Percentiles rank a stretch among this genome's conserved stretches.
phyloP scores from a whole-genome alignment of 2,888 invertebrate genomes.

The Heliconius aoede region DNA sequence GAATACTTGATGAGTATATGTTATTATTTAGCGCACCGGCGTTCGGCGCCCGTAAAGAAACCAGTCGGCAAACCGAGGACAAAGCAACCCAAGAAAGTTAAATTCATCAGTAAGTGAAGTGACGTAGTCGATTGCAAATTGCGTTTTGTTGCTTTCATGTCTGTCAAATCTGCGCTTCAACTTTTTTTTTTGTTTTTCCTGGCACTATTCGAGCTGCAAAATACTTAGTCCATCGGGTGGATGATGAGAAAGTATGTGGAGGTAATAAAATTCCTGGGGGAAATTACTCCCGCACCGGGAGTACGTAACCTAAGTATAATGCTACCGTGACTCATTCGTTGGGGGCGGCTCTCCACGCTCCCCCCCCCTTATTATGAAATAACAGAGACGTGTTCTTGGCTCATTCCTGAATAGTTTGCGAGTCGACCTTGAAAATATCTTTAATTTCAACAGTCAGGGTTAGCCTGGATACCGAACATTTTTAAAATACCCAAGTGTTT shows the following conservation, averaged over 20 bases:
- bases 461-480: conserved; percentile 38
- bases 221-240: conserved; percentile 30
- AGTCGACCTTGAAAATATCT: conserved; percentile 50
- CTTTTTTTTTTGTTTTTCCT: conserved; percentile 34
- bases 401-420: conserved; percentile 38
- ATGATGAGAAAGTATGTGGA: conserved; percentile 30
- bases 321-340: conserved; percentile 49
- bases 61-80: conserved; percentile 91
- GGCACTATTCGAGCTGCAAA: conserved; percentile 32
- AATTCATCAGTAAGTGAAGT: conserved; percentile 93
- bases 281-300: conserved; percentile 40
- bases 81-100: conserved; percentile 94
- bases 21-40: conserved; percentile 71
- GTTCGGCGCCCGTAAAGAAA: conserved; percentile 90
- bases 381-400: conserved; percentile 41
- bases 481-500: conserved; percentile 44
- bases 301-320: conserved; percentile 33
- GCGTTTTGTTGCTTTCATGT: conserved; percentile 30
- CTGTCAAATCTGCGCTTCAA: conserved; percentile 30
- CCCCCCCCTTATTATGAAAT: conserved; percentile 45
- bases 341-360: conserved; percentile 45
- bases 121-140: conserved; percentile 27
- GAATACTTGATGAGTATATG: conserved; percentile 54
- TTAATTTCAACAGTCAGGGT: conserved; percentile 40
- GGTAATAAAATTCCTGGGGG: conserved; percentile 36